Conservation (phyloP, 2,888 invertebrate genomes). For the Tenthredo distinguenda region DNA sequence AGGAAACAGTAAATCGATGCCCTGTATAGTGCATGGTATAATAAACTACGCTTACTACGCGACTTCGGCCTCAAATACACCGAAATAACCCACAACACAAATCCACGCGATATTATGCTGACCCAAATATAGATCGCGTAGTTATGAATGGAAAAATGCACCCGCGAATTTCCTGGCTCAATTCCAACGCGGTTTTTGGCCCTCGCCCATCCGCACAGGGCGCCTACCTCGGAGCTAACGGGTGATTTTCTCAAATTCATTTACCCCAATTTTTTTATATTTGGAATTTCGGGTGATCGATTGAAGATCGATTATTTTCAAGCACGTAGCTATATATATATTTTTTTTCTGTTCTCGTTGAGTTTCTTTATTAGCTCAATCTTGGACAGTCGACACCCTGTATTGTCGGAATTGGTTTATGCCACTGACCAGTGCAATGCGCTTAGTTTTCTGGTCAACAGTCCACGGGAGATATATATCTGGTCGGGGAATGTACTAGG, state of each 20-base stretch:
- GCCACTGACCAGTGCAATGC: conserved; percentile 30
- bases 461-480: neutral
- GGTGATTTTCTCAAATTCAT: neutral
- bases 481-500: conserved; percentile 15
- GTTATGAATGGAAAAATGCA: conserved; percentile 76
- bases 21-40: neutral
- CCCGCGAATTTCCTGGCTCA: conserved; percentile 70
- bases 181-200: conserved; percentile 64
- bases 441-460: conserved; percentile 12
- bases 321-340: neutral
- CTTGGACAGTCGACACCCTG: neutral
- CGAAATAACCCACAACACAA: conserved; percentile 27
- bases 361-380: neutral
- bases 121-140: conserved; percentile 39
- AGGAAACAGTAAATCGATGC: conserved; percentile 42
- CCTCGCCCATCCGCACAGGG: conserved; percentile 48
- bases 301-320: neutral
- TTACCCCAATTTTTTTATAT: neutral
- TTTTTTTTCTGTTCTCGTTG: too few relatives aligned
- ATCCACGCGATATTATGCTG: conserved; percentile 42
- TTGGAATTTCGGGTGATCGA: neutral
- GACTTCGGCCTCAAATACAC: neutral
- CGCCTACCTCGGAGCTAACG: conserved; percentile 24
- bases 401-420: neutral
- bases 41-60: conserved; percentile 22